phyloP scores from a whole-genome alignment of 2,113 vertebrate species.

The Nesogale talazaci region DNA sequence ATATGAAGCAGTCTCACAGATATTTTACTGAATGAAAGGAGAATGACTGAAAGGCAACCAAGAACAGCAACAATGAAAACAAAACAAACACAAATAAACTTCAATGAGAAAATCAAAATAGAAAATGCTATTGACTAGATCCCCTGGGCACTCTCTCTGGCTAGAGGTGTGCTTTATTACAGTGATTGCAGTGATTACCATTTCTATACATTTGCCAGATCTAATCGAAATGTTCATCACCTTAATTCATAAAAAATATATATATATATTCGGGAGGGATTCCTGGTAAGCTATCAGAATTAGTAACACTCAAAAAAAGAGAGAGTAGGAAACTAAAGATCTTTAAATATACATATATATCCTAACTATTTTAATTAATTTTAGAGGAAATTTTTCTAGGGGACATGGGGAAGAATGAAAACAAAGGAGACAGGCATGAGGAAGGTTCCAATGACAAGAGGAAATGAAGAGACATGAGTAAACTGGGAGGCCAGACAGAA shows the following conservation, averaged over 20 bases:
- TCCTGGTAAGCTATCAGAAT: background rate
- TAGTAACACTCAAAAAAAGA: slow-evolving; percentile 4
- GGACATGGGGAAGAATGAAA: background rate
- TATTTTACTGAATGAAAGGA: background rate
- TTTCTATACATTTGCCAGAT: background rate
- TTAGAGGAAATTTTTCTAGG: background rate
- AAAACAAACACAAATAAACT: slow-evolving; percentile 20
- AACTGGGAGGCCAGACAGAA: background rate
- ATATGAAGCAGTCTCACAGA: background rate
- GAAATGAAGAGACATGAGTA: background rate
- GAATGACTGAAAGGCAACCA: background rate
- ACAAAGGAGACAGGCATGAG: too few relatives aligned
- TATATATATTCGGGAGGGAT: background rate
- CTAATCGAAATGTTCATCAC: background rate
- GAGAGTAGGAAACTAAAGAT: background rate
- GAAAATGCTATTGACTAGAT: background rate
- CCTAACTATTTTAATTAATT: background rate
- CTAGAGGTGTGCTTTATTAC: background rate
- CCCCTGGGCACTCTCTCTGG: background rate
- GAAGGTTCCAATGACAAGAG: background rate
- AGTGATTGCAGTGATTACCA: background rate
- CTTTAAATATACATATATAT: background rate
- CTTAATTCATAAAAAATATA: background rate
- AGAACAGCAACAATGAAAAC: background rate
- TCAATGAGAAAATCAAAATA: background rate